phyloP scores from a whole-genome alignment of 1,140 invertebrate genomes.

The Bombus terrestris region DNA sequence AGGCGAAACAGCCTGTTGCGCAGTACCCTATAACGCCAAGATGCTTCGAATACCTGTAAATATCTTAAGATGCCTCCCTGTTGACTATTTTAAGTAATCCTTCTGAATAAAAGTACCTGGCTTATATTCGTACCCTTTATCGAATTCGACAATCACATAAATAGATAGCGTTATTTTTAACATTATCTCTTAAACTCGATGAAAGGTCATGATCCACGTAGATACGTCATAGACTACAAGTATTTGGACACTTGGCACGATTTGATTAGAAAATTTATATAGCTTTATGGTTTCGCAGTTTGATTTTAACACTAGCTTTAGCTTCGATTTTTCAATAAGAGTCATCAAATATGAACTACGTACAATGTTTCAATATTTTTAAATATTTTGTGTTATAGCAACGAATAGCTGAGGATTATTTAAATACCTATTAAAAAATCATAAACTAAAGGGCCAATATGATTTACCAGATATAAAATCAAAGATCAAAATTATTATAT shows the following conservation, averaged over 20 bases:
- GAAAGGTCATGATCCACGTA: background rate
- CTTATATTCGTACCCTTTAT: background rate
- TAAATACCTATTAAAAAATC: too few relatives aligned
- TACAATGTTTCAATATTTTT: too few relatives aligned
- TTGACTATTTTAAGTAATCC: background rate
- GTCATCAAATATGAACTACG: background rate
- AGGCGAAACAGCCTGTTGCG: constrained; percentile 41
- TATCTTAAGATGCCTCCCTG: background rate
- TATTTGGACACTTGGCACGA: background rate
- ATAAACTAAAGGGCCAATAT: too few relatives aligned
- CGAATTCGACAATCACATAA: background rate
- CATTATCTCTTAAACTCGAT: background rate
- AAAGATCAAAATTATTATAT: too few relatives aligned
- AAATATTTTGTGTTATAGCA: too few relatives aligned
- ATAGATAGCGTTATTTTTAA: background rate
- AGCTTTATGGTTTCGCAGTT: background rate
- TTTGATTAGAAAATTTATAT: background rate
- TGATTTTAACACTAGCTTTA: background rate
- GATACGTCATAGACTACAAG: too few relatives aligned
- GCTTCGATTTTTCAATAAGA: background rate
- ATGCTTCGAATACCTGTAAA: background rate
- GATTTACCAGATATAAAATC: too few relatives aligned
- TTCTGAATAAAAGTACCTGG: background rate
- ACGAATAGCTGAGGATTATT: too few relatives aligned
- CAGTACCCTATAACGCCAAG: background rate